A percentile compares a stretch with the other conserved stretches of the same genome.
Evolutionary conservation across 2,113 vertebrate species (phyloP).

Genomic region (Anseranas semipalmata): DNA sequence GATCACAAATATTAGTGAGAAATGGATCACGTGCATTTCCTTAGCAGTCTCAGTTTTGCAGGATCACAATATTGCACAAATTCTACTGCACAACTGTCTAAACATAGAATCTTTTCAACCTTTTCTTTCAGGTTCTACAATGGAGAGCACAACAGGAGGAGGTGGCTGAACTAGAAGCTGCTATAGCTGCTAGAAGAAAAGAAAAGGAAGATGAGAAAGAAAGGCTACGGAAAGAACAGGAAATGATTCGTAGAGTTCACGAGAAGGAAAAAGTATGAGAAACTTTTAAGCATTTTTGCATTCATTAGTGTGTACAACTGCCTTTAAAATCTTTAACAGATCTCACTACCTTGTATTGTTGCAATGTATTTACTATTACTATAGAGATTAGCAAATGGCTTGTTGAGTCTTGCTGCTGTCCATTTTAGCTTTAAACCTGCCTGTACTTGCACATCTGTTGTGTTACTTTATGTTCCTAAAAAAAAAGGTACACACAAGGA

Average conservation of each 20-base stretch:
- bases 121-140: slow-evolving; percentile 80
- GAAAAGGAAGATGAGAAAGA: slow-evolving; percentile 80
- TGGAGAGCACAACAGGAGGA: slow-evolving; percentile 89
- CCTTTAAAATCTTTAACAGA: background rate
- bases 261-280: slow-evolving; percentile 82
- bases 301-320: background rate
- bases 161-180: slow-evolving; percentile 83
- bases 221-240: slow-evolving; percentile 80
- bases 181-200: slow-evolving; percentile 80
- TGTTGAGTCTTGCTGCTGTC: background rate
- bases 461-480: background rate
- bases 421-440: background rate
- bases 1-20: background rate
- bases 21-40: background rate
- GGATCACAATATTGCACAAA: background rate
- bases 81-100: background rate
- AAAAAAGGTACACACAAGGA: background rate
- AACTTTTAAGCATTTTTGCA: background rate
- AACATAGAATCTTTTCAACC: background rate
- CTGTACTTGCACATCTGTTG: background rate
- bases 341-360: background rate
- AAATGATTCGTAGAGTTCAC: slow-evolving; percentile 76
- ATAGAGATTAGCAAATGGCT: background rate
- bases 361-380: background rate
- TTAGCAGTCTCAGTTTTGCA: background rate